Conservation (phyloP, 2,888 invertebrate species). For the Drosophila kanekoi region DNA sequence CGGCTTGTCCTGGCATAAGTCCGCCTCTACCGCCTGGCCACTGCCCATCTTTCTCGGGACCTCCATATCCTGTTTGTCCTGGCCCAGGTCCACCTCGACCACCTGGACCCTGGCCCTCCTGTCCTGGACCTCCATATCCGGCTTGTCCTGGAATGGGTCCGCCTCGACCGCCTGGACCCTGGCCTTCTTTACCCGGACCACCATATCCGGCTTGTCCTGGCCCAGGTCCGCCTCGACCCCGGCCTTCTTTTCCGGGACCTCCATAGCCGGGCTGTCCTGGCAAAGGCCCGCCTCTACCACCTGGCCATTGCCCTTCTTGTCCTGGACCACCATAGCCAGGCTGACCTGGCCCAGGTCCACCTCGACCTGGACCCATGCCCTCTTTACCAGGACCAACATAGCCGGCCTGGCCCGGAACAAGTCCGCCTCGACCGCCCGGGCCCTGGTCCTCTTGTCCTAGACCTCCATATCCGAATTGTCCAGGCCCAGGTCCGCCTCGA, state of each 20-base stretch:
- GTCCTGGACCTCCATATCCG: neutral
- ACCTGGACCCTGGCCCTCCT: neutral
- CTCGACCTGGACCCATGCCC: too few species aligned
- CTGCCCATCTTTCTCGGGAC: neutral
- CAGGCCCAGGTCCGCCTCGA: constrained; percentile 4
- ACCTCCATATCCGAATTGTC: neutral
- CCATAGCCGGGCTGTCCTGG: neutral
- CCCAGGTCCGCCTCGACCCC: too few species aligned
- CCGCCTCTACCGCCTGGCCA: neutral
- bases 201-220: too few species aligned
- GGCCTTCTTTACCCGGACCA: neutral
- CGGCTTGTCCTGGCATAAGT: neutral
- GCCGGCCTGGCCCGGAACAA: neutral
- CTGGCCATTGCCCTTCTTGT: too few species aligned
- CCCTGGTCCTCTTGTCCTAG: neutral
- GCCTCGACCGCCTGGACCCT: neutral
- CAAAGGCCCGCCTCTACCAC: neutral
- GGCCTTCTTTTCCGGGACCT: too few species aligned
- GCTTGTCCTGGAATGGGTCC: neutral
- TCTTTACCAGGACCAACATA: too few species aligned
- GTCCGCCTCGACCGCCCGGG: neutral
- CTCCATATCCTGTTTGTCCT: neutral
- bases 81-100: neutral
- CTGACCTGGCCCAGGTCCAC: too few species aligned
- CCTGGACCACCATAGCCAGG: too few species aligned